phyloP scores from a whole-genome alignment of 92 coral and sea anemone species.

The Actinernus sp. region DNA sequence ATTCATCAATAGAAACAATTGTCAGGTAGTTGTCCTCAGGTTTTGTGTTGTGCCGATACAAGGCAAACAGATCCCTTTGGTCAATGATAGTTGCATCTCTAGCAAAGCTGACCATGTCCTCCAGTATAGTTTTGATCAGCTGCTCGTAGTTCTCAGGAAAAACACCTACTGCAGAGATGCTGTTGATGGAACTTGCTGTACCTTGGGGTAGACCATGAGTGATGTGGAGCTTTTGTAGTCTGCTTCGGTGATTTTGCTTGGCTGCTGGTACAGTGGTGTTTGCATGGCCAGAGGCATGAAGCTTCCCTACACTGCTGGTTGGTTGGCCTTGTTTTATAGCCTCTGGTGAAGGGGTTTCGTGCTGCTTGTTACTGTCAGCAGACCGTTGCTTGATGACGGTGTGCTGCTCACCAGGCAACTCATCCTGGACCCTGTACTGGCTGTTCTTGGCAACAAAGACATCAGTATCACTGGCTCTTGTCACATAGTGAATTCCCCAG shows the following conservation, averaged over 20 bases:
- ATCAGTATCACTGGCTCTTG: slow-evolving; percentile 19
- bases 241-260: background rate
- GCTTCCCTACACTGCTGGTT: slow-evolving; percentile 1
- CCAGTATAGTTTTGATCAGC: background rate
- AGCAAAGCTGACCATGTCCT: background rate
- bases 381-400: slow-evolving; percentile 6
- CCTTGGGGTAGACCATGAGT: slow-evolving; percentile 1
- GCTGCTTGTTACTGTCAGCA: slow-evolving; percentile 1
- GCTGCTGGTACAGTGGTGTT: background rate
- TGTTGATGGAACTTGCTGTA: background rate
- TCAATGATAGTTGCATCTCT: slow-evolving; percentile 40
- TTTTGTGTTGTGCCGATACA: slow-evolving; percentile 18
- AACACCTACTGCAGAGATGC: background rate
- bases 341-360: too few species aligned
- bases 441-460: slow-evolving; percentile 25
- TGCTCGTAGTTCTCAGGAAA: background rate
- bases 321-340: slow-evolving; percentile 2
- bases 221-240: background rate
- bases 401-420: background rate
- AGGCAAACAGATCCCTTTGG: slow-evolving; percentile 23
- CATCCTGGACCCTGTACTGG: slow-evolving; percentile 18
- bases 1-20: slow-evolving; percentile 57
- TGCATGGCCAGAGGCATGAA: background rate
- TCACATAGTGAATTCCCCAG: slow-evolving; percentile 1
- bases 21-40: slow-evolving; percentile 54